These are phyloP conservation scores for Ailurus styani DNA, from an alignment of 2,113 vertebrate species.

Conservation along the genomic window DNA sequence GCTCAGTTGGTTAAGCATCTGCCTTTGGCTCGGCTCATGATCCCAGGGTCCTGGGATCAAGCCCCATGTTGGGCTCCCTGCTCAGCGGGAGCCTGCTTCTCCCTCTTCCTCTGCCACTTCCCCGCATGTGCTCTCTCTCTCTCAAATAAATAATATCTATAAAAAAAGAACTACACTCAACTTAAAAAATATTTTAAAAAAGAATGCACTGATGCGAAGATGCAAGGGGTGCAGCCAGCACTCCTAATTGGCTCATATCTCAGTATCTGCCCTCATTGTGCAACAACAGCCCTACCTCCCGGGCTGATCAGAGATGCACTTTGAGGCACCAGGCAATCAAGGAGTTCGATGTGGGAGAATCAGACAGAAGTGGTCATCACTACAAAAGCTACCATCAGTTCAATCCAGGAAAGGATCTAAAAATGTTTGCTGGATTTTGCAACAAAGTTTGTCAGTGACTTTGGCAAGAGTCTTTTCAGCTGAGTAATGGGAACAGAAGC, in stretches of 20 bases:
- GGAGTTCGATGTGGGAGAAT: not conserved
- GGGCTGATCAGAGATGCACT: not conserved
- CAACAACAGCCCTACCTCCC: not conserved
- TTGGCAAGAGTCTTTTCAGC: constrained; percentile 32
- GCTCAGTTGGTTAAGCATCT: not conserved
- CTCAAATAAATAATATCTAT: not conserved
- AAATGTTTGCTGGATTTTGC: constrained; percentile 19
- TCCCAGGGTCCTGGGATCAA: not conserved
- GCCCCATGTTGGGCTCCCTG: too few relatives aligned
- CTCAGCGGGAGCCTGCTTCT: not conserved
- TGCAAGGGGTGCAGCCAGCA: not conserved
- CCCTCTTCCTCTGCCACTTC: not conserved
- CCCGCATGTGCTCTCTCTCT: not conserved
- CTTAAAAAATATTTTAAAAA: not conserved
- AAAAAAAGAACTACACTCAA: not conserved
- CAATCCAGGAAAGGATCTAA: constrained; percentile 2
- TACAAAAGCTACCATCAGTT: not conserved
- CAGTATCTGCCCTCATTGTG: too few relatives aligned
- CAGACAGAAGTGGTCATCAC: not conserved
- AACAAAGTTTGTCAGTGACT: not conserved
- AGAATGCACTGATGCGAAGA: not conserved
- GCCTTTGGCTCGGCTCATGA: not conserved
- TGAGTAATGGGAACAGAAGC: constrained; percentile 34
- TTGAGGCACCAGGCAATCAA: not conserved
- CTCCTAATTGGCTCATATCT: not conserved